A percentile compares a stretch with the other conserved stretches of the same genome.
These are phyloP conservation scores for Eupithecia pulchellata DNA, from an alignment of 2,888 invertebrate species.

Conservation along the genomic window DNA sequence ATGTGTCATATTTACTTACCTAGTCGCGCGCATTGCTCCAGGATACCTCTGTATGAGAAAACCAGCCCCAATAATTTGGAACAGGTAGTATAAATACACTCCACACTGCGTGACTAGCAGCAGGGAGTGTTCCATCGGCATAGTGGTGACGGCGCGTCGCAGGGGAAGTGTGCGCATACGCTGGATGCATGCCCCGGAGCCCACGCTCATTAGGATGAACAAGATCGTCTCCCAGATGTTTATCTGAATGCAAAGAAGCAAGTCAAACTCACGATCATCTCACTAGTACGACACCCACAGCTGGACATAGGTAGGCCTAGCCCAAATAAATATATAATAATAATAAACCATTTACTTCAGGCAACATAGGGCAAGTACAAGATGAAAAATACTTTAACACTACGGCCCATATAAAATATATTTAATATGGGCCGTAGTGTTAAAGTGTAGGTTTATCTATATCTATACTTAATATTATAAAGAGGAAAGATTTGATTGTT, in stretches of 20 bases:
- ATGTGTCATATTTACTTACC: conserved; percentile 51
- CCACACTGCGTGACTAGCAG: conserved; percentile 92
- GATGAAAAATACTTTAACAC: no score
- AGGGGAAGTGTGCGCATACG: conserved; percentile 72
- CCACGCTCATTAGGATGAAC: conserved; percentile 74
- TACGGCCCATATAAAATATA: no score
- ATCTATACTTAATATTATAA: no score
- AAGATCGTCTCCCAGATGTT: conserved; percentile 84
- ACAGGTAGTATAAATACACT: conserved; percentile 91
- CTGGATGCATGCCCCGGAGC: conserved; percentile 74
- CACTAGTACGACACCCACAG: not conserved
- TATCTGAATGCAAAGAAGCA: conserved; percentile 71
- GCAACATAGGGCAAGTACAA: no score
- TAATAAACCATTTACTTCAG: no score
- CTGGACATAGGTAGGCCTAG: not conserved
- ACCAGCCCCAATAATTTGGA: conserved; percentile 90
- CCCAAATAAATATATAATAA: no score
- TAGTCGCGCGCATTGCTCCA: conserved; percentile 69
- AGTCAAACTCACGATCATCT: not conserved
- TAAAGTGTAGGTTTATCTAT: no score
- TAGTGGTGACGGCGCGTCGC: conserved; percentile 63
- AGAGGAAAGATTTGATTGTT: no score
- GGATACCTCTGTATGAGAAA: conserved; percentile 79
- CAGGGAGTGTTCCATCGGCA: conserved; percentile 89
- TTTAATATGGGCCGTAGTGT: no score